Evolutionary conservation across 2,797 vertebrate genomes (phyloP).

Genomic region (Anableps anableps): DNA sequence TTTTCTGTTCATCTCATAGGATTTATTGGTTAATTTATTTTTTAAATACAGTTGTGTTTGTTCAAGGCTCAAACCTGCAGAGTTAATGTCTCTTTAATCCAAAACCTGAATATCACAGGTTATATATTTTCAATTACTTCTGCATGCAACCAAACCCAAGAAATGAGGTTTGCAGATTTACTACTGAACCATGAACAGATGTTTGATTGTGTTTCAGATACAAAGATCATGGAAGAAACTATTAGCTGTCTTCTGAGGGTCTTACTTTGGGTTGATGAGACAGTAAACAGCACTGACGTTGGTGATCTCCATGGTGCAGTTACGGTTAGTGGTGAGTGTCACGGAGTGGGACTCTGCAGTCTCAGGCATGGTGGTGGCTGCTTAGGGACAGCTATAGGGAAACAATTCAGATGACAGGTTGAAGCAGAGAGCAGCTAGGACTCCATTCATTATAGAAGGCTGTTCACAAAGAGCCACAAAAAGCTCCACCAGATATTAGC

Average conservation of each 20-base stretch:
- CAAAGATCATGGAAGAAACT: not conserved
- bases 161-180: not conserved
- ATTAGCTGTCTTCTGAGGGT: not conserved
- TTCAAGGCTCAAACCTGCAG: too few species aligned
- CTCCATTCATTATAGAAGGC: not conserved
- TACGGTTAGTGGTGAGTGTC: constrained; percentile 71
- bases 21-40: not conserved
- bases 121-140: not conserved
- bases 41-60: not conserved
- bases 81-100: too few species aligned
- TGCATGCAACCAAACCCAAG: not conserved
- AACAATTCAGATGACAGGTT: not conserved
- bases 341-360: constrained; percentile 64
- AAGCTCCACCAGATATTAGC: not conserved
- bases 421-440: not conserved
- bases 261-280: constrained; percentile 72
- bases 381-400: not conserved
- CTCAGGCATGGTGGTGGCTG: constrained; percentile 56
- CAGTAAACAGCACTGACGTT: constrained; percentile 52
- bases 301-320: constrained; percentile 71
- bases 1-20: not conserved
- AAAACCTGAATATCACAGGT: too few species aligned
- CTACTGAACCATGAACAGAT: not conserved
- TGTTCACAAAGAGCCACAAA: not conserved
- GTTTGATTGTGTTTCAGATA: not conserved